Conservation (phyloP, 2,797 vertebrate species). For the Scarus forsteni region DNA sequence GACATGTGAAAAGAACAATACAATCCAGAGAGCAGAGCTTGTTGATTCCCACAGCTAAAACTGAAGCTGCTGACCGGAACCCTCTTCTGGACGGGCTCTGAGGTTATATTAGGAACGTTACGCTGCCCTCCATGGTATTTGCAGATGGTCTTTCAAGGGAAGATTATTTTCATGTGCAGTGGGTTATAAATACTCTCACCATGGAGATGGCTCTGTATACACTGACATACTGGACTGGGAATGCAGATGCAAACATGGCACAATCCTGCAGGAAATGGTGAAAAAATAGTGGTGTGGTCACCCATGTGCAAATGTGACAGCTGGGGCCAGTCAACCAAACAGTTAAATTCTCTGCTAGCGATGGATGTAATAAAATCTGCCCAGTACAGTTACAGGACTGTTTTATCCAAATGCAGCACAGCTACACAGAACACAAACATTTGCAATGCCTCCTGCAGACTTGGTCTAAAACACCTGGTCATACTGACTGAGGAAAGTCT, state of each 20-base stretch:
- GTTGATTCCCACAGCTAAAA: constrained; percentile 32
- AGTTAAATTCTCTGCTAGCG: no score
- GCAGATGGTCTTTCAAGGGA: constrained; percentile 76
- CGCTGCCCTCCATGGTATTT: constrained; percentile 79
- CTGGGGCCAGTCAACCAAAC: no score
- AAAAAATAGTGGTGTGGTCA: no score
- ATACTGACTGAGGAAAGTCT: no score
- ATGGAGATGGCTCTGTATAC: constrained; percentile 44
- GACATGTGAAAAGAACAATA: constrained; percentile 35
- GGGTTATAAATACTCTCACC: constrained; percentile 68
- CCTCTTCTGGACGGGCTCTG: constrained; percentile 45
- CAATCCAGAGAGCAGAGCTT: constrained; percentile 11
- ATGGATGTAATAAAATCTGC: no score
- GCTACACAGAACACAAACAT: no score
- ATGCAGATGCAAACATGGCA: constrained; percentile 19
- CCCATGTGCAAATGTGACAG: no score
- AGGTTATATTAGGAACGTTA: constrained; percentile 85
- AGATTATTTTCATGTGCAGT: constrained; percentile 74
- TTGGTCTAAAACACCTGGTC: no score
- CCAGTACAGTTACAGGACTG: no score
- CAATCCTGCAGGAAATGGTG: background rate
- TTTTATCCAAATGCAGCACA: no score
- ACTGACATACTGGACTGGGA: constrained; percentile 27
- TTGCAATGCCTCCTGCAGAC: no score
- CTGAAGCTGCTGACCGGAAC: constrained; percentile 35